These are phyloP conservation scores for Aphidius gifuensis DNA, from an alignment of 1,140 invertebrate genomes.

Conservation along the genomic window DNA sequence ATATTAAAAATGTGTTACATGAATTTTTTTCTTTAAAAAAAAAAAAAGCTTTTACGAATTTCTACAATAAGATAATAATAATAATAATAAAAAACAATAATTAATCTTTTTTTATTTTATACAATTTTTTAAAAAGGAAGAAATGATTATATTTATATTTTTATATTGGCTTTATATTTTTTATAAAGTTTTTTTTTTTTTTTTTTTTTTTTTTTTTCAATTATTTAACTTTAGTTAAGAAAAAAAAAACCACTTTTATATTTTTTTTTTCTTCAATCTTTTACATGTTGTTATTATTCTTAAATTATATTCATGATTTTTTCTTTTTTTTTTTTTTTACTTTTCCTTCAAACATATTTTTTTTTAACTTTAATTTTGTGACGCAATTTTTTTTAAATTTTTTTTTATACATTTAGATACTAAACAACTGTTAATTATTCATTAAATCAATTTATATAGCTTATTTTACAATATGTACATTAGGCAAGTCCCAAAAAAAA, in stretches of 20 bases:
- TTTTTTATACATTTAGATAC: constrained; percentile 21
- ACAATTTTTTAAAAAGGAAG: constrained; percentile 25
- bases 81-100: constrained; percentile 33
- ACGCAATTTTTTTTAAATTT: constrained; percentile 12
- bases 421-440: constrained; percentile 24
- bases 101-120: neutral
- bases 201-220: constrained; percentile 13
- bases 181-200: constrained; percentile 19
- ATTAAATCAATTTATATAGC: constrained; percentile 42
- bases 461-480: constrained; percentile 54
- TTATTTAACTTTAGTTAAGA: no score
- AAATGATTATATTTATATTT: neutral
- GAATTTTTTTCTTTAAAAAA: neutral
- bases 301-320: neutral
- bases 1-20: neutral
- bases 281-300: neutral
- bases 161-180: neutral
- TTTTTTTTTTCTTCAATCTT: constrained; percentile 20
- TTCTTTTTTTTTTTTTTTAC: neutral
- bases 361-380: constrained; percentile 5
- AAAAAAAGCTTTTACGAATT: constrained; percentile 6
- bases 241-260: no score
- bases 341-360: constrained; percentile 25
- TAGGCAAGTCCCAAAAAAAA: constrained; percentile 39
- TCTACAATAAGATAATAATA: constrained; percentile 34